Evolutionary conservation across 2,888 invertebrate genomes (phyloP).

Genomic region (Cetonia aurata): DNA sequence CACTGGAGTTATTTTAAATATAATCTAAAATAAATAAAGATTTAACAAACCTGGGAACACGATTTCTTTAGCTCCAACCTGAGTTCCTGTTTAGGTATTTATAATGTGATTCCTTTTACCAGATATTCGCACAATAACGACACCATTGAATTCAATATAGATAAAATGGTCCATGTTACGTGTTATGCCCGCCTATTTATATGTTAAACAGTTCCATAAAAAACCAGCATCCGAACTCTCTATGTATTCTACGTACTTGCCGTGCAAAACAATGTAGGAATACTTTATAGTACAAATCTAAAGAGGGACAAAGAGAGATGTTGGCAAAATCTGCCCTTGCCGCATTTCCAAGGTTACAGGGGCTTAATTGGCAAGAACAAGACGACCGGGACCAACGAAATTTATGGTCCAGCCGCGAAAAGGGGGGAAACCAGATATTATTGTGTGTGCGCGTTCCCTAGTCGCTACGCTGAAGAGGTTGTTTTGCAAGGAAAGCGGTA

Average conservation of each 20-base stretch:
- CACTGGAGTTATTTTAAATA: too few species aligned
- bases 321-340: slow-evolving; percentile 32
- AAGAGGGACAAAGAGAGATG: background rate
- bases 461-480: background rate
- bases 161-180: too few species aligned
- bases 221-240: background rate
- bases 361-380: slow-evolving; percentile 41
- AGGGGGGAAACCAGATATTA: slow-evolving; percentile 33
- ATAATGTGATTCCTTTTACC: too few species aligned
- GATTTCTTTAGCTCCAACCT: too few species aligned
- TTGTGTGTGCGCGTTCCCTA: slow-evolving; percentile 11
- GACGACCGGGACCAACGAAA: slow-evolving; percentile 27
- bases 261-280: slow-evolving; percentile 12
- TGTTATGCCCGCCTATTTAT: slow-evolving; percentile 10
- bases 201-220: slow-evolving; percentile 25
- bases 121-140: too few species aligned
- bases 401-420: slow-evolving; percentile 30
- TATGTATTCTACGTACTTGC: background rate
- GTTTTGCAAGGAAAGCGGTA: slow-evolving; percentile 39
- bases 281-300: background rate
- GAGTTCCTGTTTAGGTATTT: too few species aligned
- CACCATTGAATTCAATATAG: too few species aligned
- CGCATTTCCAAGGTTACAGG: slow-evolving; percentile 25
- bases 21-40: too few species aligned
- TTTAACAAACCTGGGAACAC: too few species aligned